Evolutionary conservation across 2,113 vertebrate genomes (phyloP).

Genomic region (Anarhynchus alexandrinus): DNA sequence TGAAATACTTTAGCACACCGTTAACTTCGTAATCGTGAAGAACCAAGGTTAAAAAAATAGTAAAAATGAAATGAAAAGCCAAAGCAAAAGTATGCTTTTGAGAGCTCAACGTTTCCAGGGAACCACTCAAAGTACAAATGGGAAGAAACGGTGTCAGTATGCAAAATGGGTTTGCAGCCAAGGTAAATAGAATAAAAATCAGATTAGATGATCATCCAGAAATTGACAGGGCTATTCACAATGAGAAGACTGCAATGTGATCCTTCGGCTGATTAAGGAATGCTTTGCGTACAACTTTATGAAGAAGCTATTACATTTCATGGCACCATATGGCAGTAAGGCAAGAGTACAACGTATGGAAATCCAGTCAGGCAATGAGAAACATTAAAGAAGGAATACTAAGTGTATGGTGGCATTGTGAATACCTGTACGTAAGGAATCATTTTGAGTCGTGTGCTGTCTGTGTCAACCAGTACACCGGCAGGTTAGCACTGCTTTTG

Average conservation of each 20-base stretch:
- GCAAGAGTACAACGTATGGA: conserved; percentile 40
- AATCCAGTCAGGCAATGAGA: conserved; percentile 54
- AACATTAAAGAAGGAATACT: conserved; percentile 38
- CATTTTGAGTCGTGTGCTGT: not conserved
- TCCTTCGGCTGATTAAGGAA: conserved; percentile 8
- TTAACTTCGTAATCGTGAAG: not conserved
- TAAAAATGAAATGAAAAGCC: not conserved
- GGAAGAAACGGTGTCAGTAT: not conserved
- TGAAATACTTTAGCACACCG: not conserved
- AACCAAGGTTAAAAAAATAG: not conserved
- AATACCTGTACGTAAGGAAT: not conserved
- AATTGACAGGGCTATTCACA: not conserved
- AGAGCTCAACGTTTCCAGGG: not conserved
- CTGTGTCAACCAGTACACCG: not conserved
- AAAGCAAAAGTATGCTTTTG: not conserved
- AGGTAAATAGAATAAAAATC: not conserved
- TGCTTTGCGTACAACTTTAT: not conserved
- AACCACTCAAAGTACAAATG: not conserved
- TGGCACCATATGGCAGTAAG: conserved; percentile 54
- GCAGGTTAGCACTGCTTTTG: not conserved
- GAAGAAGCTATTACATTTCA: not conserved
- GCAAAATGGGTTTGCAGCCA: not conserved
- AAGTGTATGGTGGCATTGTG: conserved; percentile 16
- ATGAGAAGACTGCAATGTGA: not conserved
- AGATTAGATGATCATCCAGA: not conserved